These are phyloP conservation scores for Incurvaria masculella DNA, from an alignment of 2,888 invertebrate genomes.

Conservation along the genomic window DNA sequence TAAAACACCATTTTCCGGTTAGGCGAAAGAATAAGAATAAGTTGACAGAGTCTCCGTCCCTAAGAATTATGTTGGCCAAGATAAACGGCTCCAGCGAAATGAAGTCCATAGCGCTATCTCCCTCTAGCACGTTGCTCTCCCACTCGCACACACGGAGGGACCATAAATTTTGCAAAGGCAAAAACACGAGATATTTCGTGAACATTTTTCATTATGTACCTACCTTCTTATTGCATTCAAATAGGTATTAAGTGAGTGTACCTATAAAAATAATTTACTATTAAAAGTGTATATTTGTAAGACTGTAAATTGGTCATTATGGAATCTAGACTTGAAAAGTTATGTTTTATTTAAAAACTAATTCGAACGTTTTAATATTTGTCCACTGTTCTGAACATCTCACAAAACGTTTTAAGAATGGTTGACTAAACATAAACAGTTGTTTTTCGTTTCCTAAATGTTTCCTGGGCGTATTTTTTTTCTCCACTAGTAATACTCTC, in stretches of 20 bases:
- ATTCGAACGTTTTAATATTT: no score
- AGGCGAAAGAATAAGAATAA: slow-evolving; percentile 57
- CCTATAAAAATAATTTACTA: no score
- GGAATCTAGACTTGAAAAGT: no score
- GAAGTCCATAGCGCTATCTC: slow-evolving; percentile 57
- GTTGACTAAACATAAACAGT: no score
- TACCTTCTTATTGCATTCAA: no score
- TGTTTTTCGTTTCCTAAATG: neutral
- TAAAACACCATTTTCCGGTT: slow-evolving; percentile 50
- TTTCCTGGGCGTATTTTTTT: slow-evolving; percentile 23
- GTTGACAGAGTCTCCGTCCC: slow-evolving; percentile 57
- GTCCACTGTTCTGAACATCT: no score
- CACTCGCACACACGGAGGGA: slow-evolving; percentile 25
- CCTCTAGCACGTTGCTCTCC: slow-evolving; percentile 28
- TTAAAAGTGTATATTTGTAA: no score
- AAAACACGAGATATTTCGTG: slow-evolving; percentile 18
- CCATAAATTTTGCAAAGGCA: slow-evolving; percentile 53
- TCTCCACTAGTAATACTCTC: slow-evolving; percentile 47
- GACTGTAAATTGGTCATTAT: no score
- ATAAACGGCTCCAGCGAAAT: slow-evolving; percentile 71
- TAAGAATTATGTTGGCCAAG: slow-evolving; percentile 65
- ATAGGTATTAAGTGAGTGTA: no score
- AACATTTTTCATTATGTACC: neutral
- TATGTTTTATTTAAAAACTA: no score
- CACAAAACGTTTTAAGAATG: no score